Percentiles rank a stretch among this genome's conserved stretches.
These are phyloP conservation scores for Emydoidea blandingii DNA, from an alignment of 2,797 vertebrate species.

Conservation along the genomic window DNA sequence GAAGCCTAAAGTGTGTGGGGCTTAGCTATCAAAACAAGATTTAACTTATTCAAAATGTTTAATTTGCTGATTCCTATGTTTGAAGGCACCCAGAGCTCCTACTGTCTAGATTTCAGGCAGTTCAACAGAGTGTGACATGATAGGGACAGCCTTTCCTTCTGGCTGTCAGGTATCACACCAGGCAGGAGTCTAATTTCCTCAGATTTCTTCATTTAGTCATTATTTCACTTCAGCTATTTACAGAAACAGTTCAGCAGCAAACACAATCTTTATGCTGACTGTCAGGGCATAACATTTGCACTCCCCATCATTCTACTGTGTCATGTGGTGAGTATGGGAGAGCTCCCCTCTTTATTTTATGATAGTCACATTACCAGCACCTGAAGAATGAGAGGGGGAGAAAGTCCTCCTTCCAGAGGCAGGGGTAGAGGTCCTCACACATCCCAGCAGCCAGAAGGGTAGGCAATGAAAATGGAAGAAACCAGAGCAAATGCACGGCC, in stretches of 20 bases:
- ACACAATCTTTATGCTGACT: slow-evolving; percentile 8
- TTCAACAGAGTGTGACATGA: slow-evolving; percentile 15
- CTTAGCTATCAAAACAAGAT: background rate
- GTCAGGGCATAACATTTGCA: background rate
- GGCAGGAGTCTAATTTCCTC: slow-evolving; percentile 40
- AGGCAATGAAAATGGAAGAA: background rate
- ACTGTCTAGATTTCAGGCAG: background rate
- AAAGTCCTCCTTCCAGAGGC: background rate
- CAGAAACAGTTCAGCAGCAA: slow-evolving; percentile 25
- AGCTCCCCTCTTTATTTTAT: background rate
- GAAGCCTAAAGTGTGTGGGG: background rate
- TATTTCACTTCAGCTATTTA: slow-evolving; percentile 56
- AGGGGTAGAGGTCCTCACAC: background rate
- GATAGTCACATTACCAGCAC: background rate
- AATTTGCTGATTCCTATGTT: background rate
- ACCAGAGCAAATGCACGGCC: rapidly evolving
- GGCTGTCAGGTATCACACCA: slow-evolving; percentile 38
- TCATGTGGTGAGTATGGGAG: background rate
- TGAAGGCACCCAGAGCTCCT: background rate
- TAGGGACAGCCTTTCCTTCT: background rate
- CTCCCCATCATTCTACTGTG: background rate
- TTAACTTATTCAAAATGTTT: slow-evolving; percentile 7
- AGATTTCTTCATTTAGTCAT: slow-evolving; percentile 31
- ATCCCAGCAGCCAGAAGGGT: background rate
- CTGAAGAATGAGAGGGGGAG: background rate